Conservation (phyloP, 30 jellyfish, hydroid and myxozoan genomes). For the Mastigias papua region DNA sequence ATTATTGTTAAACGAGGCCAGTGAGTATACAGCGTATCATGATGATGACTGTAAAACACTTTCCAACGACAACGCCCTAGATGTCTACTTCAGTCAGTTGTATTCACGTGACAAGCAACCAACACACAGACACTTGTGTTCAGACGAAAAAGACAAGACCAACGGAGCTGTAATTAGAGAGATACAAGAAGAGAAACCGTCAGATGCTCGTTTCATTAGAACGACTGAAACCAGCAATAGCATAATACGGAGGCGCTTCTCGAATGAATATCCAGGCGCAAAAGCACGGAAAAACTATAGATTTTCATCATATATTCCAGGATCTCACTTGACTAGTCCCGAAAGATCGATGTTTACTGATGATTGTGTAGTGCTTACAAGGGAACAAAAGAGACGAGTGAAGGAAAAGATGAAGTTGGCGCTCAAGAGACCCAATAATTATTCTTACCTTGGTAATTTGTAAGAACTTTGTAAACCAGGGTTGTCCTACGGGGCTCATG, state of each 20-base stretch:
- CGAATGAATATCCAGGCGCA: conserved; percentile 10
- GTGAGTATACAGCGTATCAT: not conserved
- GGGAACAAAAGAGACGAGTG: conserved; percentile 72
- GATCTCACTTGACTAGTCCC: conserved; percentile 11
- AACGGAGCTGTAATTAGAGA: not conserved
- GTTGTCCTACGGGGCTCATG: no score
- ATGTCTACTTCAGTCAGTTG: conserved; percentile 1
- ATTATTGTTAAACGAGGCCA: conserved; percentile 17
- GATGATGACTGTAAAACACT: conserved; percentile 25
- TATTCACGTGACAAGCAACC: conserved; percentile 7
- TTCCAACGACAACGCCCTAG: conserved; percentile 38
- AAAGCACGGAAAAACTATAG: not conserved
- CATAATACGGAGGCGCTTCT: conserved; percentile 2
- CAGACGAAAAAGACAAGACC: conserved; percentile 2
- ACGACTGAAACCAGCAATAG: not conserved
- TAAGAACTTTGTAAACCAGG: not conserved
- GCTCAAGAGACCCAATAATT: conserved; percentile 61
- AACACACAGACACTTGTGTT: not conserved
- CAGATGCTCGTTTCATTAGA: not conserved
- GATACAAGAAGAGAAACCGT: not conserved
- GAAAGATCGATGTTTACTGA: not conserved
- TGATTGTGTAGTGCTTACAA: conserved; percentile 50
- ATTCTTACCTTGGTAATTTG: conserved; percentile 67
- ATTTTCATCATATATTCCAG: not conserved
- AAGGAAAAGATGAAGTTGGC: conserved; percentile 76